These are phyloP conservation scores for Liolophura sinensis DNA, from an alignment of 1,140 invertebrate genomes.

Conservation along the genomic window DNA sequence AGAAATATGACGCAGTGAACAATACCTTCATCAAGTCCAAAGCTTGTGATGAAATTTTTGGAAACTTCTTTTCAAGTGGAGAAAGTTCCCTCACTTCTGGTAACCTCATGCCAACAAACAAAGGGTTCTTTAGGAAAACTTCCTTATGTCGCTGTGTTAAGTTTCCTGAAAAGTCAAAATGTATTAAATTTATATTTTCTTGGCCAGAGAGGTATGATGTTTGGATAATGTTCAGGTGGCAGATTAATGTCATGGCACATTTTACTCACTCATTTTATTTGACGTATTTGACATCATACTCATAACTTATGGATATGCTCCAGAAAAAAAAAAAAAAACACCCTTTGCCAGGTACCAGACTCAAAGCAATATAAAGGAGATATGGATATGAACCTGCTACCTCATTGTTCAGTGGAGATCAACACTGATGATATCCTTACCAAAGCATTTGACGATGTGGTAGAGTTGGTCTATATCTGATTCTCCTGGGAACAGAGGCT, in stretches of 20 bases:
- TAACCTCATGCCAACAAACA: constrained; percentile 61
- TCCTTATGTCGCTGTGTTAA: constrained; percentile 66
- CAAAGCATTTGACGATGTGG: constrained; percentile 59
- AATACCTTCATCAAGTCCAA: constrained; percentile 64
- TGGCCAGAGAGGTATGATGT: not conserved
- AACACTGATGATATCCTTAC: constrained; percentile 31
- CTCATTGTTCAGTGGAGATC: too few species aligned
- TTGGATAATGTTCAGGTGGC: not conserved
- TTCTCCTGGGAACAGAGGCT: constrained; percentile 59
- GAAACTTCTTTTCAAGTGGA: constrained; percentile 62
- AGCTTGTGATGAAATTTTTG: constrained; percentile 61
- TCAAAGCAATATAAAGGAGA: too few species aligned
- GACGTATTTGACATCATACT: too few species aligned
- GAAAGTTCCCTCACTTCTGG: constrained; percentile 52
- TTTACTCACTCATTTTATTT: too few species aligned
- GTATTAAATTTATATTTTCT: not conserved
- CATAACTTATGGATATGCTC: too few species aligned
- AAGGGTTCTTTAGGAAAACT: constrained; percentile 65
- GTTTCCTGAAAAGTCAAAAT: constrained; percentile 49
- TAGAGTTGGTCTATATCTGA: constrained; percentile 61
- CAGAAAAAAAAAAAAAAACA: too few species aligned
- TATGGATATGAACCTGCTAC: too few species aligned
- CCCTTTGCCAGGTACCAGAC: too few species aligned
- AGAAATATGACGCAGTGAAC: too few species aligned
- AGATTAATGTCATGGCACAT: too few species aligned